Evolutionary conservation across 1,140 invertebrate species (phyloP), one percentile per base, ranked within the genome.

Genomic region (Micrasema minimum): DNA sequence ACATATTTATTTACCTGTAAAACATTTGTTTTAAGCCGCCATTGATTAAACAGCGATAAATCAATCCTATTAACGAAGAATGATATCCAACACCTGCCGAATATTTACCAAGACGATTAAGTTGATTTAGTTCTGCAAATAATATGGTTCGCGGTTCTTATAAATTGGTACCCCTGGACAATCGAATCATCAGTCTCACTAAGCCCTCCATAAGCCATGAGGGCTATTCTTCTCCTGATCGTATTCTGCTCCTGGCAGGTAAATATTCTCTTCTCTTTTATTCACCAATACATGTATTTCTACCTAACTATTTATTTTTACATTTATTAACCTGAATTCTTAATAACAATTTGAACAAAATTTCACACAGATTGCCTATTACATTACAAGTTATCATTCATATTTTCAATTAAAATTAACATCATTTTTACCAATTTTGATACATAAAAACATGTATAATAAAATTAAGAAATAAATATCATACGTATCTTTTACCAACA

Each of bases 221-320:
- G 69, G 72, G 72, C 69, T 37, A 48, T 55, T 37, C 38, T 71
- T 55, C 68, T 75, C 69, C 72, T 75, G 72, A 75, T 75, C 72
- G 70, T 75, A 69, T 53, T 75, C 72, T 75, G 72, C 72, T 68
- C 66, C 35, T 65, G 70, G 72, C 72, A 75, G 72, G 72, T 75
- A 75, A 67, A 57, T 23, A 37, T 0, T 11, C 11, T 7, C 1
- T 59, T 59, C 7, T 31, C 26, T 31, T 31, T n/a, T n/a, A n/a
- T n/a, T n/a, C n/a, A n/a, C n/a, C n/a, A n/a, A n/a, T n/a, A n/a
- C n/a, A n/a, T n/a, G n/a, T n/a, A n/a, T n/a, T n/a, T n/a, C n/a
- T n/a, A n/a, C n/a, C n/a, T n/a, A n/a, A n/a, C n/a, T n/a, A n/a
- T n/a, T n/a, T n/a, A n/a, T n/a, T n/a, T n/a, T n/a, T n/a, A n/a